Conservation (phyloP, 2,888 invertebrate species). For the Melitaea athalia region DNA sequence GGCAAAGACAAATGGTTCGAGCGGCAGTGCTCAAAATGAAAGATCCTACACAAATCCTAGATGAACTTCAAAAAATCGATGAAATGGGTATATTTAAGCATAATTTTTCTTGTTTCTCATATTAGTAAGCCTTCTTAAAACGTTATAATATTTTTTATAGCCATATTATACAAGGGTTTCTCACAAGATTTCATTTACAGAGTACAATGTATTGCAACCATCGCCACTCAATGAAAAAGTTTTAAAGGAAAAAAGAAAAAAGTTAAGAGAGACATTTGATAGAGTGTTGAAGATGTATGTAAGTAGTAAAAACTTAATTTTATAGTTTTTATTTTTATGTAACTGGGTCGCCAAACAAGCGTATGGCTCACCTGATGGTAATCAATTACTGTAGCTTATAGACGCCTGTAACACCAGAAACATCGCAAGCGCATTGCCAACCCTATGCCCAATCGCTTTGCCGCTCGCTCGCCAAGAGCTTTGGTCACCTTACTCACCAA, state of each 20-base stretch:
- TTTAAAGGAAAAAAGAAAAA: slow-evolving; percentile 96
- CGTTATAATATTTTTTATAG: slow-evolving; percentile 5
- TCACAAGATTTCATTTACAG: slow-evolving; percentile 71
- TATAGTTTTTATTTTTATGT: too few relatives aligned
- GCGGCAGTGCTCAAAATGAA: slow-evolving; percentile 98
- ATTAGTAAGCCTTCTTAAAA: neutral
- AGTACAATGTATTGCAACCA: slow-evolving; percentile 96
- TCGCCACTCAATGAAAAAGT: slow-evolving; percentile 98
- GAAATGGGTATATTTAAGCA: slow-evolving; percentile 91
- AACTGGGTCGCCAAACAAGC: too few relatives aligned
- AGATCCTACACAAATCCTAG: slow-evolving; percentile 96
- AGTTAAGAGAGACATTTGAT: slow-evolving; percentile 96
- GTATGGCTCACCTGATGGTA: too few relatives aligned
- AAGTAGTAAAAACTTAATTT: slow-evolving; percentile 74
- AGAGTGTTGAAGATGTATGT: slow-evolving; percentile 97
- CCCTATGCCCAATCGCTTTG: too few relatives aligned
- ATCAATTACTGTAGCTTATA: too few relatives aligned
- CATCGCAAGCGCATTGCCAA: too few relatives aligned
- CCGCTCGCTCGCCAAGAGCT: too few relatives aligned
- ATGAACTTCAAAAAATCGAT: slow-evolving; percentile 98
- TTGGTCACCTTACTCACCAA: too few relatives aligned
- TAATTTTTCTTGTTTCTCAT: neutral
- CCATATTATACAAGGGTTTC: neutral
- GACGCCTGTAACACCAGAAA: too few relatives aligned
- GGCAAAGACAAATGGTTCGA: slow-evolving; percentile 96